These are phyloP conservation scores for Muricea muricata DNA, from an alignment of 92 coral and sea anemone genomes.

Conservation along the genomic window DNA sequence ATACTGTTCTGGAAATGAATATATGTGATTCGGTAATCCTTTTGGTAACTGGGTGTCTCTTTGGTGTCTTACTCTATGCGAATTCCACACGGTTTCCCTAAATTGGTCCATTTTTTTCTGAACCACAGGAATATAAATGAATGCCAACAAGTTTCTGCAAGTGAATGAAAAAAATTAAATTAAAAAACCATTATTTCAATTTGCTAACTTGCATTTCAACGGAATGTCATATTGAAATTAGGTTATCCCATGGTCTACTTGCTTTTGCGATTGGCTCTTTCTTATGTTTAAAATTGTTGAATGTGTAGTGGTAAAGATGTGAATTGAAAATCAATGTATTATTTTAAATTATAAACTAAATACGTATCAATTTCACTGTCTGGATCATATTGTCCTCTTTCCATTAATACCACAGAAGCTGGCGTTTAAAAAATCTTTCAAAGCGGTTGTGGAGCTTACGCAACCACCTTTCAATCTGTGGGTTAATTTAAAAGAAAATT, in stretches of 20 bases:
- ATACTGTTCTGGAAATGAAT: constrained; percentile 54
- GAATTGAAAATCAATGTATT: background rate
- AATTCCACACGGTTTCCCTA: constrained; percentile 67
- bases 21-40: constrained; percentile 63
- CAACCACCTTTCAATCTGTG: constrained; percentile 72
- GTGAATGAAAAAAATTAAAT: background rate
- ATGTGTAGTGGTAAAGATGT: background rate
- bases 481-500: background rate
- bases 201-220: background rate
- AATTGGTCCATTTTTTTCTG: constrained; percentile 16
- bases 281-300: background rate
- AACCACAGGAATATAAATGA: background rate
- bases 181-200: background rate
- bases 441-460: constrained; percentile 61
- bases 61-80: constrained; percentile 72
- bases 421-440: constrained; percentile 63
- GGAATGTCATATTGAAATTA: background rate
- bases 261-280: no score
- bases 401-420: constrained; percentile 58
- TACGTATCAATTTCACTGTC: constrained; percentile 61
- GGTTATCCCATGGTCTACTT: no score
- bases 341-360: background rate
- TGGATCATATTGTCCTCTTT: constrained; percentile 69
- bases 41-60: constrained; percentile 64
- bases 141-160: constrained; percentile 34